A percentile compares a stretch with the other conserved stretches of the same genome.
Evolutionary conservation across 1,140 invertebrate species (phyloP).

Genomic region (Papilio machaon): DNA sequence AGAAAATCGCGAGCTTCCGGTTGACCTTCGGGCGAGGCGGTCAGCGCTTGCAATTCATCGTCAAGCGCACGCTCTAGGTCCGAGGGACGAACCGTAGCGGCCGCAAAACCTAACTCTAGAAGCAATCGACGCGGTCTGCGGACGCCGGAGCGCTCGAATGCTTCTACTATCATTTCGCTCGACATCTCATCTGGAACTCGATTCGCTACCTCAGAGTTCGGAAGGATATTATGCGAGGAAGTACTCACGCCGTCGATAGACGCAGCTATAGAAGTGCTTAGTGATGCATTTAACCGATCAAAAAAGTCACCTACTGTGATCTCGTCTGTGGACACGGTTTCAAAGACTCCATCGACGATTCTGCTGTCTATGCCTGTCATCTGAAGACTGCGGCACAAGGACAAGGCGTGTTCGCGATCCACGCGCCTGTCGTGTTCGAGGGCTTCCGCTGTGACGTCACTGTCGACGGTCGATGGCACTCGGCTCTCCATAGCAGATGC

Average conservation of each 20-base stretch:
- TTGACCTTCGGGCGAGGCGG: conserved; percentile 53
- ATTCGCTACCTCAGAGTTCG: conserved; percentile 41
- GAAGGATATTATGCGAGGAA: neutral
- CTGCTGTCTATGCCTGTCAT: conserved; percentile 65
- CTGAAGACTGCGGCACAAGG: conserved; percentile 60
- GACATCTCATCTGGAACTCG: conserved; percentile 57
- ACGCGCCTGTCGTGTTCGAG: conserved; percentile 66
- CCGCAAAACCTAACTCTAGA: conserved; percentile 87
- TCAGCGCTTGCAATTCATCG: conserved; percentile 86
- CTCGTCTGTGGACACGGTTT: conserved; percentile 49
- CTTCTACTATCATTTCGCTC: conserved; percentile 84
- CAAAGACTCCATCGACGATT: conserved; percentile 67
- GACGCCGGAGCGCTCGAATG: conserved; percentile 88
- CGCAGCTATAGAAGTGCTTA: conserved; percentile 60
- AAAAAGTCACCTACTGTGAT: conserved; percentile 74
- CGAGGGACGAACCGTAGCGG: conserved; percentile 84
- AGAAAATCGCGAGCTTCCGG: conserved; percentile 58
- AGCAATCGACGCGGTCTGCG: conserved; percentile 84
- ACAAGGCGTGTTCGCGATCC: conserved; percentile 61
- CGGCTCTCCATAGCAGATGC: conserved; percentile 67
- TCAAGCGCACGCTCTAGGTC: conserved; percentile 89
- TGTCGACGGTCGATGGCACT: conserved; percentile 32
- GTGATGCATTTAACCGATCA: conserved; percentile 61
- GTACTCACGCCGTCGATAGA: conserved; percentile 45
- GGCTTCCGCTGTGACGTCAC: conserved; percentile 40